Evolutionary conservation across 2,888 invertebrate species (phyloP).

Genomic region (Perithous albicinctus): DNA sequence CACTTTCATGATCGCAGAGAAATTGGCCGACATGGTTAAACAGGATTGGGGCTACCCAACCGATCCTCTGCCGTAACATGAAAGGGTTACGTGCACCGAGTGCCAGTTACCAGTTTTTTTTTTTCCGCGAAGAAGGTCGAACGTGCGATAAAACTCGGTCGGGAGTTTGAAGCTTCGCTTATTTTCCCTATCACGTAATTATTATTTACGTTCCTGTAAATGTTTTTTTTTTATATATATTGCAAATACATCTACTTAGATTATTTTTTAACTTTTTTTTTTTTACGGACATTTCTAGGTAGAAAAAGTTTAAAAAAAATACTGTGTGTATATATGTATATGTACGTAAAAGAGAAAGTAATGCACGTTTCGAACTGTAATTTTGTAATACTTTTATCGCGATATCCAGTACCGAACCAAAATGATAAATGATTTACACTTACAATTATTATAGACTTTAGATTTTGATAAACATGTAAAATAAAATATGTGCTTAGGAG

Average conservation of each 20-base stretch:
- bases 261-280: not conserved
- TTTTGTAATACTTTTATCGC: not conserved
- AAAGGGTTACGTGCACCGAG: not conserved
- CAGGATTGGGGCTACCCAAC: conserved; percentile 83
- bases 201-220: not conserved
- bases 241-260: not conserved
- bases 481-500: not conserved
- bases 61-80: conserved; percentile 46
- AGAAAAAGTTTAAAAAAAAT: too few relatives aligned
- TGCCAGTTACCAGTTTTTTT: not conserved
- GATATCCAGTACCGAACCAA: not conserved
- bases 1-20: conserved; percentile 90
- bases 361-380: not conserved
- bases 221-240: not conserved
- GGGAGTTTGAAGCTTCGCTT: not conserved
- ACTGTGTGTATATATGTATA: not conserved
- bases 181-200: not conserved
- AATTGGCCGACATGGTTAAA: conserved; percentile 88
- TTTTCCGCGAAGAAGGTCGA: not conserved
- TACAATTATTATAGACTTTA: not conserved
- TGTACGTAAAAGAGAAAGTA: not conserved
- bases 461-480: not conserved
- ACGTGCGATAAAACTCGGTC: not conserved
- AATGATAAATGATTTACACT: too few relatives aligned
- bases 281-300: too few relatives aligned